Evolutionary conservation across 2,113 vertebrate genomes (phyloP).

Genomic region (Ranitomeya imitator): DNA sequence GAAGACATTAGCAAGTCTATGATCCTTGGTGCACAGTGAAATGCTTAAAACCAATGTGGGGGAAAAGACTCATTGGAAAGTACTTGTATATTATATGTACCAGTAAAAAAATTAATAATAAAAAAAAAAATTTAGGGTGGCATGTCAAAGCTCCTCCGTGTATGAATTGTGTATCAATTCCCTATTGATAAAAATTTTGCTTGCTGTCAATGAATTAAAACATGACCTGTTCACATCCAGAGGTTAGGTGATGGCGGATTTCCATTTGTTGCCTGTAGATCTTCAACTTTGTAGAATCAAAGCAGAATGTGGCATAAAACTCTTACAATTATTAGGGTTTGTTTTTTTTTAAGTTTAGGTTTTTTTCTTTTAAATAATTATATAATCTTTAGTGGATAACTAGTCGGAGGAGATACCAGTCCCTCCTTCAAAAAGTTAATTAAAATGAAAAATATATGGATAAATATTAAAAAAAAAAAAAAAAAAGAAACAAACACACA

Average conservation of each 20-base stretch:
- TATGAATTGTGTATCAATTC: background rate
- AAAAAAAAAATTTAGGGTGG: too few species aligned
- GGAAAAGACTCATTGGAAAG: background rate
- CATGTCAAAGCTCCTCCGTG: background rate
- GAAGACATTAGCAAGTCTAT: background rate
- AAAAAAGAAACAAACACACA: background rate
- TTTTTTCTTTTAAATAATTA: background rate
- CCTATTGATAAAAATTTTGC: background rate
- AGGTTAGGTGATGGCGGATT: background rate
- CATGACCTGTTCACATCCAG: background rate
- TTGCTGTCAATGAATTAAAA: background rate
- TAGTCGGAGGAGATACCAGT: background rate
- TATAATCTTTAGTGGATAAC: background rate
- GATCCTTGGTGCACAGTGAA: background rate
- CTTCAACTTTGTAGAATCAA: background rate
- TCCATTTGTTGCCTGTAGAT: background rate
- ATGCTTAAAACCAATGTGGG: background rate
- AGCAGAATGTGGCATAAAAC: background rate
- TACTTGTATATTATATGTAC: background rate
- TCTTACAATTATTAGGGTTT: background rate
- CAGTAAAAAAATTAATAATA: background rate
- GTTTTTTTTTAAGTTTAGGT: too few species aligned
- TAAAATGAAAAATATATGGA: constrained; percentile 42
- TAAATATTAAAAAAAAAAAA: constrained; percentile 34
- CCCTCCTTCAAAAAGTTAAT: background rate